Evolutionary conservation across 2,113 vertebrate species (phyloP), one percentile per base, ranked within the genome.

Genomic region (Oceanites oceanicus): DNA sequence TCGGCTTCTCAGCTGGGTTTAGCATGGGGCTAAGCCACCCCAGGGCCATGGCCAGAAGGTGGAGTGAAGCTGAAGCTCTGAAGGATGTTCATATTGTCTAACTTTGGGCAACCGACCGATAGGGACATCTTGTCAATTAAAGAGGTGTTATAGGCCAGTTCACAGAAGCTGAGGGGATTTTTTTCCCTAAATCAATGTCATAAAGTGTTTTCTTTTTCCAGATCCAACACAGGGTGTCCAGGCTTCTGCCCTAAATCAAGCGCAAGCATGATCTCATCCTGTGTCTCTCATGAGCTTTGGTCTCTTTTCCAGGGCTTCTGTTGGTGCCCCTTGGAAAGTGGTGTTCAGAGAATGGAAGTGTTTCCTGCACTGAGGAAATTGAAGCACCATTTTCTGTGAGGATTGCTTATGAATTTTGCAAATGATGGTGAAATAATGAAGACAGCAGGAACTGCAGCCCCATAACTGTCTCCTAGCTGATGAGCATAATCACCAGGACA

Each of bases 111-210:
- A 40, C 3, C 7, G 23, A 11, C 6, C 0, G 7, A 32, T 5
- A 13, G 15, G 8, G 13, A 36, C 5, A 36, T 3, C 13, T 71
- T 0, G 0, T 50, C 66, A 36, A 42, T 45, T 32, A 30, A 71
- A 66, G 17, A 58, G 18, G 13, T 3, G 22, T 45, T 45, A 71
- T 15, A 75, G 7, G 3, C 15, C 4, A 45, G 15, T 26, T 59
- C 10, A 1, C 3, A 21, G 26, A 18, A 29, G 2, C 1, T 9
- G 25, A 67, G 14, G 17, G 17, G 2, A 0, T 34, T 56, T 55
- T 67, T 85, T 45, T 3, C 11, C 29, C 13, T 58, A 61, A 86
- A 40, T 68, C 47, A 34, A 4, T 36, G 18, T 15, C 62, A 65
- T 20, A 15, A 65, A 45, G 7, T 7, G 6, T 11, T 78, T 76